Evolutionary conservation across 2,797 vertebrate genomes (phyloP).

Genomic region (Sparidentex hasta): DNA sequence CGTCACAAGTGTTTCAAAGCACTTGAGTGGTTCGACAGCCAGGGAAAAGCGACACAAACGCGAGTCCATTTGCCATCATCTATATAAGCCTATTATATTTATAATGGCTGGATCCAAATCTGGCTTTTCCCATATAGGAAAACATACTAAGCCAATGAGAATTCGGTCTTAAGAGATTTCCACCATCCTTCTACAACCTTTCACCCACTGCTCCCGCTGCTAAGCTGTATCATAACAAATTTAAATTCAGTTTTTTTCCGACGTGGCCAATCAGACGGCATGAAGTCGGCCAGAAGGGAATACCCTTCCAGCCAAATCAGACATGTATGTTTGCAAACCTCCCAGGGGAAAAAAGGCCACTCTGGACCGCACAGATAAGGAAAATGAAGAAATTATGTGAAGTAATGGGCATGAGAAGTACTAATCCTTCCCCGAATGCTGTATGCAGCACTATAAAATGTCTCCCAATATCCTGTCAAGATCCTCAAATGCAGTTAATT

Average conservation of each 20-base stretch:
- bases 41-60: too few relatives aligned
- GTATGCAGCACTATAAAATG: constrained; percentile 45
- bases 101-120: constrained; percentile 38
- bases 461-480: constrained; percentile 67
- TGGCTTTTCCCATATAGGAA: constrained; percentile 15
- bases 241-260: constrained; percentile 38
- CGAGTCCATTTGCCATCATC: too few relatives aligned
- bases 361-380: constrained; percentile 70
- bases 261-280: constrained; percentile 37
- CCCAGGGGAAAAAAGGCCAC: constrained; percentile 35
- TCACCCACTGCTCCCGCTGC: constrained; percentile 15
- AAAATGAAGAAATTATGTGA: constrained; percentile 65
- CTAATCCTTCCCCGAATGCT: constrained; percentile 69
- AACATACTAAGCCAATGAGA: constrained; percentile 28
- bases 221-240: constrained; percentile 61
- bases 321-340: constrained; percentile 58
- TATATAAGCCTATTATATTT: constrained; percentile 5
- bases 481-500: constrained; percentile 77
- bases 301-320: constrained; percentile 42
- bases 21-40: too few relatives aligned
- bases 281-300: constrained; percentile 50
- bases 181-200: constrained; percentile 18
- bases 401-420: constrained; percentile 61
- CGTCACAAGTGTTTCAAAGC: too few relatives aligned
- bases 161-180: constrained; percentile 45